These are phyloP conservation scores for Gari tellinella DNA, from an alignment of 2,888 invertebrate genomes.

Conservation along the genomic window DNA sequence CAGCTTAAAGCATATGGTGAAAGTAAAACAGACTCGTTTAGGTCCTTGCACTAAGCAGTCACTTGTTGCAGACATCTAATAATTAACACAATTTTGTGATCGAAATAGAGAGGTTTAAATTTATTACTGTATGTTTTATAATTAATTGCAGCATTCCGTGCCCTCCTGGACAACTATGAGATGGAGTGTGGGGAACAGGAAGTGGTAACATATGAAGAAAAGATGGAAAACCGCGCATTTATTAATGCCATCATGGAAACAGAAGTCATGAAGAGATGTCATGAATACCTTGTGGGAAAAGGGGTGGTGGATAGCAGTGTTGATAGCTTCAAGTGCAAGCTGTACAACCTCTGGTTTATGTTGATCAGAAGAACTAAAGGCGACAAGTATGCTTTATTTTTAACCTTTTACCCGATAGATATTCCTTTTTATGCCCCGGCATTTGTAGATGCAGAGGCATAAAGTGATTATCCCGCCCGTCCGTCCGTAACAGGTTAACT, in stretches of 20 bases:
- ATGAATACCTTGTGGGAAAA: slow-evolving; percentile 78
- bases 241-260: slow-evolving; percentile 82
- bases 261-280: slow-evolving; percentile 82
- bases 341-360: slow-evolving; percentile 83
- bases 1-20: too few relatives aligned
- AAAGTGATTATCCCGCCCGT: too few relatives aligned
- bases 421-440: too few relatives aligned
- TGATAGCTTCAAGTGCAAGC: slow-evolving; percentile 77
- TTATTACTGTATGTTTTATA: too few relatives aligned
- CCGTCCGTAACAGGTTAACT: too few relatives aligned
- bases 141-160: slow-evolving; percentile 79
- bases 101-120: too few relatives aligned
- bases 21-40: too few relatives aligned
- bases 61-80: too few relatives aligned
- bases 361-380: slow-evolving; percentile 78
- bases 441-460: too few relatives aligned
- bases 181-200: slow-evolving; percentile 79
- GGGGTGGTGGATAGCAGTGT: slow-evolving; percentile 71
- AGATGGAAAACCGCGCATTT: slow-evolving; percentile 80
- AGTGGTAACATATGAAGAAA: slow-evolving; percentile 79
- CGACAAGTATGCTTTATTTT: slow-evolving; percentile 69
- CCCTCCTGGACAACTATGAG: slow-evolving; percentile 83
- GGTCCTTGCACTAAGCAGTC: too few relatives aligned
- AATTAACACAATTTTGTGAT: too few relatives aligned
- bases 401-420: too few relatives aligned